Conservation (phyloP, 2,888 invertebrate species). For the Dorcus hopei region DNA sequence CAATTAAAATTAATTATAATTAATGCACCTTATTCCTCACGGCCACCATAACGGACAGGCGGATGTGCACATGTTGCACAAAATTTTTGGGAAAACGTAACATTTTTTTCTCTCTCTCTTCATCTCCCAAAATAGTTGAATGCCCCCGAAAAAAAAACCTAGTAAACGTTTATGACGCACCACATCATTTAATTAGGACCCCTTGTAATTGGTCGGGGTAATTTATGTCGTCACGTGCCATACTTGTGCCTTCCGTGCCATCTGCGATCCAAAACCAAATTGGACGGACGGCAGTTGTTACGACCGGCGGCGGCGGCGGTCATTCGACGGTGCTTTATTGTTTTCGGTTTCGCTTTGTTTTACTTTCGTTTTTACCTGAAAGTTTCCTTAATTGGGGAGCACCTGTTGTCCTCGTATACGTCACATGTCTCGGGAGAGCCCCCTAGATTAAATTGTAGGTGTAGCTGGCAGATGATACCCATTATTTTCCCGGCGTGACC, state of each 20-base stretch:
- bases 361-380: slow-evolving; percentile 34
- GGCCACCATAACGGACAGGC: too few species aligned
- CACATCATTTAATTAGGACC: slow-evolving; percentile 39
- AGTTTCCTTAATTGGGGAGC: slow-evolving; percentile 32
- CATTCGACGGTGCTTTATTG: slow-evolving; percentile 33
- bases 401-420: slow-evolving; percentile 32
- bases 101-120: too few species aligned
- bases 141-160: too few species aligned
- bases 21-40: too few species aligned
- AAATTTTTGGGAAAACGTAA: too few species aligned
- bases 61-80: too few species aligned
- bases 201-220: slow-evolving; percentile 37
- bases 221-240: slow-evolving; percentile 44
- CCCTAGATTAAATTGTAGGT: neutral
- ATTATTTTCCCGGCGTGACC: neutral
- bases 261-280: slow-evolving; percentile 42
- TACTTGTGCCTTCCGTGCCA: slow-evolving; percentile 38
- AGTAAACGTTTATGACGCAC: slow-evolving; percentile 33
- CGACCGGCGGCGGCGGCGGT: slow-evolving; percentile 15
- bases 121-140: too few species aligned
- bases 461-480: neutral
- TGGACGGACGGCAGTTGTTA: slow-evolving; percentile 36
- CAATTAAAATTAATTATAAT: too few species aligned
- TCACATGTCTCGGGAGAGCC: neutral
- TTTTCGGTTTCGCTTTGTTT: slow-evolving; percentile 32